Evolutionary conservation across 2,888 invertebrate genomes (phyloP), one percentile per base, ranked within the genome.

Genomic region (Hybos culiciformis): DNA sequence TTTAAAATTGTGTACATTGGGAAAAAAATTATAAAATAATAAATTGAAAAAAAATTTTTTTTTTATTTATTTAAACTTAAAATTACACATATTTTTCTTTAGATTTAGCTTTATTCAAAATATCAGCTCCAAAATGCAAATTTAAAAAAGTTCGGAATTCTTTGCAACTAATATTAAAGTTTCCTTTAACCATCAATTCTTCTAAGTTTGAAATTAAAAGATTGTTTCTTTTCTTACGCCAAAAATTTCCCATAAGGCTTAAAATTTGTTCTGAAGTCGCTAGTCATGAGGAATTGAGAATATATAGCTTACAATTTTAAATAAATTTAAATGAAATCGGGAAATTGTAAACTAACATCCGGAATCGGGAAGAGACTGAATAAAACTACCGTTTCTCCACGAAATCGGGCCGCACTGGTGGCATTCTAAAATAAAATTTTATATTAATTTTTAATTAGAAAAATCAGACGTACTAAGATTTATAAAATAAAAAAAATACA

Each of bases 281-380:
- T 39, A 34, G 19, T 34, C 38, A 20, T 20, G 14, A 24, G 43
- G 43, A 19, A 43, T 34, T 12, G 43, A 43, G 39, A 43, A 43
- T 26, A 43, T 26, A 33, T 29, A 39, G 34, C 34, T 20, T 14
- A 23, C 38, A n/a, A 34, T 14, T 36, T 40, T 44, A 33, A 33
- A 33, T 44, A 32, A 36, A 40, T 40, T 40, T n/a, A n/a, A n/a
- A n/a, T n/a, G n/a, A n/a, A n/a, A n/a, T n/a, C n/a, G n/a, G n/a
- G n/a, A n/a, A n/a, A n/a, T n/a, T n/a, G n/a, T n/a, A n/a, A n/a
- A n/a, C n/a, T n/a, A n/a, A n/a, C n/a, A n/a, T n/a, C n/a, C n/a
- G n/a, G n/a, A n/a, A n/a, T n/a, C n/a, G n/a, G n/a, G n/a, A n/a
- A n/a, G n/a, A n/a, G n/a, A n/a, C n/a, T n/a, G n/a, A n/a, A n/a